phyloP scores from a whole-genome alignment of 2,797 vertebrate genomes.

The Pangasius krempfi region DNA sequence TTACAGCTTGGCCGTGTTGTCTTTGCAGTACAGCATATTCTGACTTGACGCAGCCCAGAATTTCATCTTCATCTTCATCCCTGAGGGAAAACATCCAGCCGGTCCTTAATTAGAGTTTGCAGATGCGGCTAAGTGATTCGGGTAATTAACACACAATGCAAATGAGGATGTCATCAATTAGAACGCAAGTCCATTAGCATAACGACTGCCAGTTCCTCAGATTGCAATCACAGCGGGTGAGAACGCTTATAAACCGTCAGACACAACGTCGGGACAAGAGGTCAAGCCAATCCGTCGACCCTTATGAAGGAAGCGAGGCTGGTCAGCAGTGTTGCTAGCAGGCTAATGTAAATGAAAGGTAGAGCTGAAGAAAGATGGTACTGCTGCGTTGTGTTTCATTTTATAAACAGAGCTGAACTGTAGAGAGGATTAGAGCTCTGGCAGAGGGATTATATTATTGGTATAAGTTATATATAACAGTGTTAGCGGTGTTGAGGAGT shows the following conservation, averaged over 20 bases:
- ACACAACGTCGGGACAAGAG: constrained; percentile 56
- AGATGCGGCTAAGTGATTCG: constrained; percentile 71
- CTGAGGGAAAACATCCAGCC: constrained; percentile 56
- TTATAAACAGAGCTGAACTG: not conserved
- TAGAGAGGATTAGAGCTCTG: not conserved
- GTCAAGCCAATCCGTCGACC: constrained; percentile 66
- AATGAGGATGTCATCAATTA: constrained; percentile 78
- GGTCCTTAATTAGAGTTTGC: constrained; percentile 69
- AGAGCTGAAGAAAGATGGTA: not conserved
- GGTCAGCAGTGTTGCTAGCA: not conserved
- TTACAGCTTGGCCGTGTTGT: not conserved
- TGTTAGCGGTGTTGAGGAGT: not conserved
- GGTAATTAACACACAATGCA: constrained; percentile 76
- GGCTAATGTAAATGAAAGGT: constrained; percentile 33
- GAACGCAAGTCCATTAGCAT: constrained; percentile 75
- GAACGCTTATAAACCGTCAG: constrained; percentile 67
- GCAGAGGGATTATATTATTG: not conserved
- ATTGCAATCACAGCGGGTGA: constrained; percentile 67
- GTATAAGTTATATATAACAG: not conserved
- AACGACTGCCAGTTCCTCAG: constrained; percentile 65
- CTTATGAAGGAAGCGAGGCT: constrained; percentile 47
- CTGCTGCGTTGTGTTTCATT: not conserved
- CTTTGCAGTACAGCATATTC: not conserved
- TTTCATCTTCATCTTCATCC: constrained; percentile 52
- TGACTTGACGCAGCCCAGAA: not conserved